Conservation (phyloP, 2,113 vertebrate genomes). For the Arvicanthis niloticus region DNA sequence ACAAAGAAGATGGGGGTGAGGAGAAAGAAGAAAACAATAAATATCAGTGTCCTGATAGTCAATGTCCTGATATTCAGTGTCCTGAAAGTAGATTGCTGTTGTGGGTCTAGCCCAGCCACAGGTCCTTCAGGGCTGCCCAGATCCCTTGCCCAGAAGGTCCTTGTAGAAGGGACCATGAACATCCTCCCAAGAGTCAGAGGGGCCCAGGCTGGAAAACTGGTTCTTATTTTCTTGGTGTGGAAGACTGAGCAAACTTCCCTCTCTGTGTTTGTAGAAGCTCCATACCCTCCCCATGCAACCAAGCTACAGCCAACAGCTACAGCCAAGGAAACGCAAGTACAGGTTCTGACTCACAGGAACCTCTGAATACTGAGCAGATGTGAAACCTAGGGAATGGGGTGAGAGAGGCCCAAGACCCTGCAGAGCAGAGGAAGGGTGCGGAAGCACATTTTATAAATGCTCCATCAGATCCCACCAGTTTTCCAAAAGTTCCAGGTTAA, state of each 20-base stretch:
- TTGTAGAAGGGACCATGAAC: fast-evolving
- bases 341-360: neutral
- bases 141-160: neutral
- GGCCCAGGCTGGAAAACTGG: fast-evolving
- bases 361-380: neutral
- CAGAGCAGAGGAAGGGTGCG: neutral
- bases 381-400: fast-evolving
- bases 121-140: neutral
- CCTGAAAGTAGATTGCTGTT: neutral
- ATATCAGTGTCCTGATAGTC: neutral
- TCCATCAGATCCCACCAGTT: neutral
- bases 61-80: neutral
- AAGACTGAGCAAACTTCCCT: neutral
- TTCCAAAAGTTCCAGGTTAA: neutral
- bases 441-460: neutral
- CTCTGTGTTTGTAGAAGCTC: neutral
- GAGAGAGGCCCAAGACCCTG: neutral
- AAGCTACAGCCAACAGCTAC: neutral
- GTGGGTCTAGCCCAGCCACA: fast-evolving
- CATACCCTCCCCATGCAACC: fast-evolving
- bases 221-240: neutral
- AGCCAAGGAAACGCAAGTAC: fast-evolving
- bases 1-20: neutral
- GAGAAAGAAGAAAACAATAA: neutral
- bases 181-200: fast-evolving